These are phyloP conservation scores for Propithecus perrieri DNA, from an alignment of 2,797 vertebrate genomes.

Conservation along the genomic window DNA sequence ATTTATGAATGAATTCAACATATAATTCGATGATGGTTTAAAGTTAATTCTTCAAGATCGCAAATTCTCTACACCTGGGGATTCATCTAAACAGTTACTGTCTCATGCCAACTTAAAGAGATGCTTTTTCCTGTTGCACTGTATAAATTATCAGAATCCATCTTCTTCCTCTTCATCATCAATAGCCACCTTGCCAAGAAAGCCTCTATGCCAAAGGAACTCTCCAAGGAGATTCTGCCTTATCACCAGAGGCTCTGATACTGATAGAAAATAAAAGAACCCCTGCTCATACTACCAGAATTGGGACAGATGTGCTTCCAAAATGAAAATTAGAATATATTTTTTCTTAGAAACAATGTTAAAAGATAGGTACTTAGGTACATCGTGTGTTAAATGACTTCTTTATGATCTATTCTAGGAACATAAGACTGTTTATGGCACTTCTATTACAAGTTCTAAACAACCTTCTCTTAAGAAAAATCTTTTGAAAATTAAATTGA, in stretches of 20 bases:
- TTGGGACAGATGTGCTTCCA: neutral
- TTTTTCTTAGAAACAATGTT: conserved; percentile 4
- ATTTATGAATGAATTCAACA: neutral
- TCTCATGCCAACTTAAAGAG: neutral
- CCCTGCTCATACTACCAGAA: neutral
- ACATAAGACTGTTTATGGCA: neutral
- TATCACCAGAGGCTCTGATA: neutral
- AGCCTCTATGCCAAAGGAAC: neutral
- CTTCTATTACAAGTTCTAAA: conserved; percentile 9
- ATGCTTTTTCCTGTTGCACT: neutral
- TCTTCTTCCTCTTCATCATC: neutral
- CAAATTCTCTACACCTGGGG: neutral
- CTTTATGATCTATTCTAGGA: neutral
- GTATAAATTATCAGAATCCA: neutral
- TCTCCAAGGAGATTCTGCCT: neutral
- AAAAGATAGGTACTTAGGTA: neutral
- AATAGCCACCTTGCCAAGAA: neutral
- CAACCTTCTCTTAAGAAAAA: neutral
- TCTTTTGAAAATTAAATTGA: neutral
- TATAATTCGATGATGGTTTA: neutral
- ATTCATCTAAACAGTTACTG: neutral
- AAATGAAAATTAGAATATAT: neutral
- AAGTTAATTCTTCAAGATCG: neutral
- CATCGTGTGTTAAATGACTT: neutral
- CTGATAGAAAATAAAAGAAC: neutral